Evolutionary conservation across 2,888 invertebrate species (phyloP).

Genomic region (Tricholauxania praeusta): DNA sequence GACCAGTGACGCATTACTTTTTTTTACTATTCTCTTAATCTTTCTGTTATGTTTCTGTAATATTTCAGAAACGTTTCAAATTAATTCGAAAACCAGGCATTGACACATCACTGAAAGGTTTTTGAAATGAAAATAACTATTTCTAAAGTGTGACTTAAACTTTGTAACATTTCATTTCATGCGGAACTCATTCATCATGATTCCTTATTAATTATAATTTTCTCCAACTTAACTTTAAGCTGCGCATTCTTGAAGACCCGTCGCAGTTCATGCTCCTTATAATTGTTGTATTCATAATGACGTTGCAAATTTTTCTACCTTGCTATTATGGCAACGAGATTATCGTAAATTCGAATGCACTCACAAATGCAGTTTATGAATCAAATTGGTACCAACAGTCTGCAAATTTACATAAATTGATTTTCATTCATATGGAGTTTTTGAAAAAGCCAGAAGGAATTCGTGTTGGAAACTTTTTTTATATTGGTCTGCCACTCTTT

Average conservation of each 20-base stretch:
- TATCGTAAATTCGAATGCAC: conserved; percentile 52
- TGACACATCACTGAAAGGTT: too few species aligned
- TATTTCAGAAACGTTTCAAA: too few species aligned
- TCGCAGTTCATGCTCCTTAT: conserved; percentile 47
- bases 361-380: conserved; percentile 54
- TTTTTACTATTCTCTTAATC: too few species aligned
- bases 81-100: too few species aligned
- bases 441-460: conserved; percentile 56
- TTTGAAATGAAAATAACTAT: too few species aligned
- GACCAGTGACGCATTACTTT: neutral
- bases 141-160: too few species aligned
- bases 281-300: conserved; percentile 55
- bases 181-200: too few species aligned
- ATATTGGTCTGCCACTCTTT: conserved; percentile 58
- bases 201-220: too few species aligned
- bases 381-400: conserved; percentile 59
- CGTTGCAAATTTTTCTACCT: conserved; percentile 60
- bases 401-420: conserved; percentile 50
- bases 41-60: too few species aligned
- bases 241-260: conserved; percentile 48
- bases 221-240: conserved; percentile 9
- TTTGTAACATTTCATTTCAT: too few species aligned
- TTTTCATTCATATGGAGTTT: conserved; percentile 59
- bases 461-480: conserved; percentile 59
- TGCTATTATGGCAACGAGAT: conserved; percentile 62